Evolutionary conservation across 1,140 invertebrate species (phyloP).

Genomic region (Ruditapes philippinarum): DNA sequence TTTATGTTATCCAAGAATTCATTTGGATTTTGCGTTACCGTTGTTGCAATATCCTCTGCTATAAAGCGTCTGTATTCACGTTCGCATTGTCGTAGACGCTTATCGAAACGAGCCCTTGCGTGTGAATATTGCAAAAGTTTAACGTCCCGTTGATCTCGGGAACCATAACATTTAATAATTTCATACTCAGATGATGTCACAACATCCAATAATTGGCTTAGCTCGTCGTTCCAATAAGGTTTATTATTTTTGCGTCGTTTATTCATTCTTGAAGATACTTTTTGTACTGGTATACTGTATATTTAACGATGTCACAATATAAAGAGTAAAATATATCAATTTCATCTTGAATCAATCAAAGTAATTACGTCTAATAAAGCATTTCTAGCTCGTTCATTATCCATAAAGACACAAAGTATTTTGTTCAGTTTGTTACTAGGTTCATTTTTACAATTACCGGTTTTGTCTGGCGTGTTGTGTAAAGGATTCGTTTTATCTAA

Average conservation of each 20-base stretch:
- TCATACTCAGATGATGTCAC: background rate
- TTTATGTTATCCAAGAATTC: background rate
- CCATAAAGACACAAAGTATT: background rate
- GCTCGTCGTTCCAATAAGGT: background rate
- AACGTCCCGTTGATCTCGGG: too few species aligned
- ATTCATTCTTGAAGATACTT: background rate
- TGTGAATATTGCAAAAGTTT: background rate
- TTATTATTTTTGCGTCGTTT: background rate
- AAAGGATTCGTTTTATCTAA: too few species aligned
- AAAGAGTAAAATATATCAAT: background rate
- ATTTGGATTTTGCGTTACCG: background rate
- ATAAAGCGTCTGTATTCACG: background rate
- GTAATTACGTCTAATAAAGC: background rate
- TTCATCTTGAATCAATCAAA: background rate
- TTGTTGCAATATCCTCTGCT: background rate
- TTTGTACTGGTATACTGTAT: background rate
- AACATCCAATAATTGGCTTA: background rate
- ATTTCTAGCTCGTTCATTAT: background rate
- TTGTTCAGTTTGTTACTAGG: too few species aligned
- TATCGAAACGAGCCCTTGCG: background rate
- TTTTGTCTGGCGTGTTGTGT: too few species aligned
- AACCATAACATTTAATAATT: background rate
- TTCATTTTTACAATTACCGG: too few species aligned
- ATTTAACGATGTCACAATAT: background rate
- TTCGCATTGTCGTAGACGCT: background rate